A percentile compares a stretch with the other conserved stretches of the same genome.
Evolutionary conservation across 2,797 vertebrate genomes (phyloP).

Genomic region (Tachyglossus aculeatus): DNA sequence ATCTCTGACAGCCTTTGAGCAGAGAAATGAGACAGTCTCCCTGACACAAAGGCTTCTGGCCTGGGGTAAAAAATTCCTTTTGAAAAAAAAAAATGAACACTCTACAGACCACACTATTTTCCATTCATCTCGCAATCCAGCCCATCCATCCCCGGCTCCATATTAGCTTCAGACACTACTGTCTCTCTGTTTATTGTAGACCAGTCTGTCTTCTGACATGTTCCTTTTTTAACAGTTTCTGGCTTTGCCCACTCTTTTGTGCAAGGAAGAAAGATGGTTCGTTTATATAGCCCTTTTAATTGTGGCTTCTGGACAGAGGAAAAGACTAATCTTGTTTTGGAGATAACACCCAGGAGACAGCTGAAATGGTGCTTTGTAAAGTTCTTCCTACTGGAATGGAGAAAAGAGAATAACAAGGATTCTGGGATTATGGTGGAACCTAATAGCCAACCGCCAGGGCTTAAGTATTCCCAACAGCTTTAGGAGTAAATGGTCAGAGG

Average conservation of each 20-base stretch:
- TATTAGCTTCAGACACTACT: conserved; percentile 67
- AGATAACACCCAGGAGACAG: background rate
- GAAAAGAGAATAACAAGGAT: background rate
- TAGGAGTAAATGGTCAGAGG: background rate
- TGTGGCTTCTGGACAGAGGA: conserved; percentile 36
- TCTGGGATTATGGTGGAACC: background rate
- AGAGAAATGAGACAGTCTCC: conserved; percentile 81
- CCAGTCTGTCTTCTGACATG: conserved; percentile 48
- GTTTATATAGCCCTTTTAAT: conserved; percentile 36
- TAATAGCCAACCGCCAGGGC: background rate
- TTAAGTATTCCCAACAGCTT: background rate
- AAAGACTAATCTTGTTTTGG: conserved; percentile 27
- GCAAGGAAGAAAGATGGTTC: conserved; percentile 38
- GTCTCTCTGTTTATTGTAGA: conserved; percentile 61
- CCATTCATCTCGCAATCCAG: conserved; percentile 74
- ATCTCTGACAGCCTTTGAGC: conserved; percentile 85
- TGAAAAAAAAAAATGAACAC: conserved; percentile 71
- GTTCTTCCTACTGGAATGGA: background rate
- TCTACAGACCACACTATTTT: conserved; percentile 73
- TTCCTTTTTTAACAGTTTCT: conserved; percentile 34
- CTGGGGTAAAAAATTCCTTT: conserved; percentile 82
- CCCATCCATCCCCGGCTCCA: conserved; percentile 49
- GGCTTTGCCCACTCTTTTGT: conserved; percentile 21
- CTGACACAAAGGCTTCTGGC: conserved; percentile 84
- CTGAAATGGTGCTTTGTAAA: conserved; percentile 7